Conservation (phyloP, 2,888 invertebrate species). For the Drosophila anomelani region DNA sequence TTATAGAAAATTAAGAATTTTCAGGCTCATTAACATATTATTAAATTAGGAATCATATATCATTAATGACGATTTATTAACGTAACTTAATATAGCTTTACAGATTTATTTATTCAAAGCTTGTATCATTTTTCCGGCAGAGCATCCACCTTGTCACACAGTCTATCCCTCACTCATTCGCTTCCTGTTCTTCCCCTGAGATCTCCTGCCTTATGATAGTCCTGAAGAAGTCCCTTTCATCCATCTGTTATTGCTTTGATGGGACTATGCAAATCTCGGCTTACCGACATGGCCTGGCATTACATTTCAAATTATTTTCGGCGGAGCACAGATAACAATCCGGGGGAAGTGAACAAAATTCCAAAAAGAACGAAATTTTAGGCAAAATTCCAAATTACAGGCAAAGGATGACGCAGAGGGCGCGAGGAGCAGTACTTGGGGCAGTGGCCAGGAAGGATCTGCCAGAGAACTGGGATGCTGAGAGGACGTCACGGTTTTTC, state of each 20-base stretch:
- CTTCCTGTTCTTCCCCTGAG: neutral
- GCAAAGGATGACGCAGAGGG: conserved; percentile 32
- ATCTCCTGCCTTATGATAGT: conserved; percentile 33
- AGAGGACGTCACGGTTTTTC: conserved; percentile 21
- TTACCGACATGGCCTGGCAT: conserved; percentile 17
- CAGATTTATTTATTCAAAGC: neutral
- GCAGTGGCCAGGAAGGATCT: neutral
- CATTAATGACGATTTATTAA: neutral
- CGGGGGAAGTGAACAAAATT: conserved; percentile 3
- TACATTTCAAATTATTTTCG: conserved; percentile 50
- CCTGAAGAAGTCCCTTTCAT: conserved; percentile 2
- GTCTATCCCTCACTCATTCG: neutral
- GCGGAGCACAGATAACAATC: neutral
- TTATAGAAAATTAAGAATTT: neutral
- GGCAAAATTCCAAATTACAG: conserved; percentile 37
- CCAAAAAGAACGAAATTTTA: neutral
- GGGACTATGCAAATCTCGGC: conserved; percentile 43
- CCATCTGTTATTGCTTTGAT: conserved; percentile 39
- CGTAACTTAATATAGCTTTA: neutral
- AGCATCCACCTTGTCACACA: conserved; percentile 12
- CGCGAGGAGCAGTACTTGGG: conserved; percentile 2
- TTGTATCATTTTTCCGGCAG: conserved; percentile 2
- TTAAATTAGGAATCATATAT: neutral
- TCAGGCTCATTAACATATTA: neutral
- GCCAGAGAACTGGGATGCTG: conserved; percentile 10